Evolutionary conservation across 2,113 vertebrate genomes (phyloP).

Genomic region (Saiga tatarica): DNA sequence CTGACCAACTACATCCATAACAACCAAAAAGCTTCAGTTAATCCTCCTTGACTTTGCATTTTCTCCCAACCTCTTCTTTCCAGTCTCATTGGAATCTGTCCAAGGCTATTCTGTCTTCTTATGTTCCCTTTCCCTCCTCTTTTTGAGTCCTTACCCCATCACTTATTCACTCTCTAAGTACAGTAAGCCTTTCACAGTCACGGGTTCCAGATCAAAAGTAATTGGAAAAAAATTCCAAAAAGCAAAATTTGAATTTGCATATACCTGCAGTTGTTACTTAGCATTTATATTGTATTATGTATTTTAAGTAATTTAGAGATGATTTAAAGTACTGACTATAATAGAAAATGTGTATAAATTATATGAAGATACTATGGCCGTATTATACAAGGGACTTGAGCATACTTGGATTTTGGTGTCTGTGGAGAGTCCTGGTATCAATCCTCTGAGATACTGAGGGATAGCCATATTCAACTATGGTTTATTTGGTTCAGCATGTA

Average conservation of each 20-base stretch:
- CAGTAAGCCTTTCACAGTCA: not conserved
- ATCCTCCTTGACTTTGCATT: not conserved
- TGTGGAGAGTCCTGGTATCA: not conserved
- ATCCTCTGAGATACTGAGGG: not conserved
- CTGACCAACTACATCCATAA: not conserved
- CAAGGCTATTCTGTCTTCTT: not conserved
- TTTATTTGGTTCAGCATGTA: not conserved
- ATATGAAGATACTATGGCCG: not conserved
- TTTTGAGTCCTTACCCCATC: not conserved
- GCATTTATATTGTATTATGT: not conserved
- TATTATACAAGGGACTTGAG: not conserved
- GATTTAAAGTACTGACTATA: not conserved
- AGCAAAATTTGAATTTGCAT: not conserved
- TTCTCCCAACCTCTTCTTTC: not conserved
- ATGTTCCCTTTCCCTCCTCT: not conserved
- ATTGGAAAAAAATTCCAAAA: not conserved
- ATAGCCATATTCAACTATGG: rapidly evolving
- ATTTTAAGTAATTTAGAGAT: not conserved
- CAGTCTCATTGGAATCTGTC: not conserved
- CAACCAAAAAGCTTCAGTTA: not conserved
- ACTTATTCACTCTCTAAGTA: not conserved
- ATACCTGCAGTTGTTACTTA: not conserved
- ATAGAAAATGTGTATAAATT: not conserved
- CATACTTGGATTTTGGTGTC: not conserved
- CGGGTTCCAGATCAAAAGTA: not conserved